A percentile compares a stretch with the other conserved stretches of the same genome.
Conservation (phyloP, 2,113 vertebrate species). For the Talpa occidentalis region DNA sequence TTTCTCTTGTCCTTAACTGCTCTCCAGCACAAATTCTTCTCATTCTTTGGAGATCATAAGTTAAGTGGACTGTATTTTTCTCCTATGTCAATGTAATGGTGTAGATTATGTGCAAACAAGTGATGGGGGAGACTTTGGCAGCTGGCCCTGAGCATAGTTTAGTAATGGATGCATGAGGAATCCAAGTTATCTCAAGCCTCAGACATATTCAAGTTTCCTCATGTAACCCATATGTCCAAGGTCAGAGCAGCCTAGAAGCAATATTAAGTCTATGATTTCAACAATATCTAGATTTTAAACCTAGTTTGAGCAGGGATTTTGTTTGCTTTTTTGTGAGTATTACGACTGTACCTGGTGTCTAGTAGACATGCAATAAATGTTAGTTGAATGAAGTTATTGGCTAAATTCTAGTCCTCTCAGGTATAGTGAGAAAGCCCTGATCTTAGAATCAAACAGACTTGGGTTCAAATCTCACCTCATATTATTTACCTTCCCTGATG, state of each 20-base stretch:
- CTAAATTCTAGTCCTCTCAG: neutral
- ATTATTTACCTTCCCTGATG: neutral
- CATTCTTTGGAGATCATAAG: constrained; percentile 56
- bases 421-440: neutral
- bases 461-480: neutral
- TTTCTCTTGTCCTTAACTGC: constrained; percentile 19
- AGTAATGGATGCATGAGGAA: constrained; percentile 29
- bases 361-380: neutral
- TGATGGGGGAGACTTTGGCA: constrained; percentile 51
- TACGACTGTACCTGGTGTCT: neutral
- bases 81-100: constrained; percentile 59
- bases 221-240: neutral
- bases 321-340: constrained; percentile 49
- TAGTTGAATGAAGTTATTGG: constrained; percentile 3
- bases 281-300: neutral
- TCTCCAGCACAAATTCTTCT: constrained; percentile 55
- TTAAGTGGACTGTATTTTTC: constrained; percentile 62
- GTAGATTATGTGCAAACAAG: constrained; percentile 53
- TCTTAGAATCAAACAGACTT: neutral
- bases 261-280: neutral
- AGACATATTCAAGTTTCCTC: constrained; percentile 48
- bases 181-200: constrained; percentile 42
- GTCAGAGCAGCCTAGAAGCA: neutral
- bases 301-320: neutral
- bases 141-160: constrained; percentile 35